phyloP scores from a whole-genome alignment of 2,888 invertebrate genomes.

The Heteromurus nitidus region DNA sequence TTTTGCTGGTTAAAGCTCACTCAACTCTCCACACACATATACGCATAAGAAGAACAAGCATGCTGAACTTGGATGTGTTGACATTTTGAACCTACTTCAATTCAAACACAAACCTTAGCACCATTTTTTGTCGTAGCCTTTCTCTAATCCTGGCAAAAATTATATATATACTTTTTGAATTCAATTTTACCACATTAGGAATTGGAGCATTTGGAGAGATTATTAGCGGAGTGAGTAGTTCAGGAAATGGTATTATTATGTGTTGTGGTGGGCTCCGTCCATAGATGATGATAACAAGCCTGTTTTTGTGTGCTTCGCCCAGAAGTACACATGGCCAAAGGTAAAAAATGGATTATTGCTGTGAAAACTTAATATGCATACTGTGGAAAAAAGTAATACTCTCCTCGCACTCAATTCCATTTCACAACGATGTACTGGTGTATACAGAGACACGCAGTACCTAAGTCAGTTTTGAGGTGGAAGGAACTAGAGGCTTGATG shows the following conservation, averaged over 20 bases:
- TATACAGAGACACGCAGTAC: no score
- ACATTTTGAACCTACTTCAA: not conserved
- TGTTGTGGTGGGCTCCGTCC: not conserved
- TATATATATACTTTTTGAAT: constrained; percentile 27
- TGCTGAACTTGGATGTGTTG: not conserved
- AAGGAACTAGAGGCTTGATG: no score
- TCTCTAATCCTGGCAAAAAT: not conserved
- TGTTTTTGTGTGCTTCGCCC: not conserved
- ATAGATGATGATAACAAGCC: no score
- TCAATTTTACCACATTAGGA: constrained; percentile 32
- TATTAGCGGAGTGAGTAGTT: not conserved
- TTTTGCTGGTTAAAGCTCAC: no score
- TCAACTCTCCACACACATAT: no score
- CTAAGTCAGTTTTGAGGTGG: no score
- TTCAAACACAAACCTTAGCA: not conserved
- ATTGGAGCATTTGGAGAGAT: not conserved
- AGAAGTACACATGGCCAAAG: not conserved
- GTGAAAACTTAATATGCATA: not conserved
- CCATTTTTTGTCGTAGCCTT: not conserved
- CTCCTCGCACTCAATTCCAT: no score
- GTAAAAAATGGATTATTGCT: constrained; percentile 22
- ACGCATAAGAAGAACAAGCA: not conserved
- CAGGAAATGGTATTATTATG: not conserved
- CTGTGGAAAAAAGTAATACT: no score
- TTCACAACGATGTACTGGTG: no score